These are phyloP conservation scores for Anabas testudineus DNA, from an alignment of 2,797 vertebrate genomes.

Conservation along the genomic window DNA sequence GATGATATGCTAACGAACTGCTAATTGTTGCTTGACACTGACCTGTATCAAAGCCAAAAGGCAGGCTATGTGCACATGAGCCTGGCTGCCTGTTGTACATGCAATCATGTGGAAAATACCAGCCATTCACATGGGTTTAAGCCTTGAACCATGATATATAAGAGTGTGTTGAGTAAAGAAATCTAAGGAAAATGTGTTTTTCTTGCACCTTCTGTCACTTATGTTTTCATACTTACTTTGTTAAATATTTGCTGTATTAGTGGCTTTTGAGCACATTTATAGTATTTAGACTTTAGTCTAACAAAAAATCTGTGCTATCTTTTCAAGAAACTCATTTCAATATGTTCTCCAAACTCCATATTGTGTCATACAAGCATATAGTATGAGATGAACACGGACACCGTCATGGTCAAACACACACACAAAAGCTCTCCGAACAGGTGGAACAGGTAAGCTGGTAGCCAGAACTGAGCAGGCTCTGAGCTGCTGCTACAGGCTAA, in stretches of 20 bases:
- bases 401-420: constrained; percentile 7
- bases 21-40: background rate
- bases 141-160: background rate
- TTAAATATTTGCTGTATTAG: too few species aligned
- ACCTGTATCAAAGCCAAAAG: background rate
- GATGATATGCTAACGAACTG: constrained; percentile 9
- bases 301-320: too few species aligned
- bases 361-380: background rate
- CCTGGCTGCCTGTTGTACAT: background rate
- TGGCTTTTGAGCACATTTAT: too few species aligned
- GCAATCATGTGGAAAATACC: background rate
- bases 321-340: background rate
- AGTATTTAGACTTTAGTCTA: background rate
- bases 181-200: background rate
- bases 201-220: background rate
- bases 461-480: constrained; percentile 17
- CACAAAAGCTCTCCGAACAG: constrained; percentile 49
- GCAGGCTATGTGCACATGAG: background rate
- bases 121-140: too few species aligned
- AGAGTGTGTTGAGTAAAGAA: background rate
- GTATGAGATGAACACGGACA: constrained; percentile 2
- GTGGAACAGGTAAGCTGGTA: constrained; percentile 52
- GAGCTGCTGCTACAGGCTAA: constrained; percentile 29
- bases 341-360: background rate
- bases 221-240: background rate